Evolutionary conservation across 2,113 vertebrate species (phyloP).

Genomic region (Melozone crissalis): DNA sequence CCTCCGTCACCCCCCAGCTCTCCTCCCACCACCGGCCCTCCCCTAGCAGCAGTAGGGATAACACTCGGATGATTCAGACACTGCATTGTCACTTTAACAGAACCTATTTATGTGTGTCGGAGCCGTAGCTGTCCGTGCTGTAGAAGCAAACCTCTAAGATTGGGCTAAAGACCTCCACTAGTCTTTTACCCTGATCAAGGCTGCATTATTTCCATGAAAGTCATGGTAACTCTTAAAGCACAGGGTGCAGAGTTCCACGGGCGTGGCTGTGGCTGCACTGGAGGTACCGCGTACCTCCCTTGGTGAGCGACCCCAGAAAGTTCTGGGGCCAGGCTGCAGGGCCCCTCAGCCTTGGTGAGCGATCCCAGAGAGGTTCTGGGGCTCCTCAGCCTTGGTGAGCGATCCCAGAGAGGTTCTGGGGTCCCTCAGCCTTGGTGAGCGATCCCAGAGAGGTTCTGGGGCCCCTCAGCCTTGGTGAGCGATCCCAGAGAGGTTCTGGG

Average conservation of each 20-base stretch:
- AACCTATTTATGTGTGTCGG: not conserved
- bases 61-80: not conserved
- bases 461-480: too few species aligned
- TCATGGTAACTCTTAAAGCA: conserved; percentile 42
- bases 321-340: not conserved
- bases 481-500: too few species aligned
- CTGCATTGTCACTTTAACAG: conserved; percentile 59
- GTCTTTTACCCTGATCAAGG: conserved; percentile 60
- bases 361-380: too few species aligned
- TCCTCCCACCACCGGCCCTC: not conserved
- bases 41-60: not conserved
- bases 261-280: not conserved
- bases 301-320: not conserved
- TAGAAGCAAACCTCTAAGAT: conserved; percentile 45
- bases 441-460: not conserved
- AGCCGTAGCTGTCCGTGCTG: not conserved
- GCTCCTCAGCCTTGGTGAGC: too few species aligned
- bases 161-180: conserved; percentile 48
- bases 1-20: not conserved
- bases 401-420: too few species aligned
- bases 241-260: not conserved
- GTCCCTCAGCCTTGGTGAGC: not conserved
- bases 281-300: conserved; percentile 6
- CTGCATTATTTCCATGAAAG: conserved; percentile 56
- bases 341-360: not conserved